Base-by-base conservation (phyloP, 2,888 invertebrate species). In the Dioctria linearis region DNA sequence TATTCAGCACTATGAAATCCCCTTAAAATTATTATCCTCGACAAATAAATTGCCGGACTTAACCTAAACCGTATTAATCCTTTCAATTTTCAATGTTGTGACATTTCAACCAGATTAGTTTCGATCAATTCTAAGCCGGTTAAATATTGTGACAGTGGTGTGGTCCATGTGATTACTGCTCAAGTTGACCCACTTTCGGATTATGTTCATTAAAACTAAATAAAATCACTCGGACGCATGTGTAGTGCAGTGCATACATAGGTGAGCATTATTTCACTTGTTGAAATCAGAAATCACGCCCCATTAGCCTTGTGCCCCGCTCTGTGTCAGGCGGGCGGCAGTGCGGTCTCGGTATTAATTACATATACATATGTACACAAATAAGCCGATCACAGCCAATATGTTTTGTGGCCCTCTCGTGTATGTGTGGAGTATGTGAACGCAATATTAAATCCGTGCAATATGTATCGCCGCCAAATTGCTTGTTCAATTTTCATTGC, bases 231-330 rank as follows among this genome's bases (percentile, higher is more conserved):
- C 42, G 42, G 42, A 13, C 59, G 57, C 73, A 73, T 57, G 59
- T 25, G 25, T n/a, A 9, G 57, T 25, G 9, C 13, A 57, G 42
- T 42, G 57, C 73, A 73, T 57, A 42, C 73, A 73, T 59, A 73
- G 73, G 73, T 73, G 73, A 73, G 57, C 73, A 59, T 73, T 73
- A 59, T 59, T 59, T 57, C 42, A 73, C 57, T 79, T 59, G 61
- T 59, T 54, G 59, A 75, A 75, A 66, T 80, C 69, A 66, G 59
- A 75, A 75, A 66, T 80, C 65, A 80, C 80, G 80, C 80, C 80
- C 75, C 79, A 46, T 79, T 71, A 61, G 71, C 79, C 69, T 79
- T 79, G 79, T 79, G 49, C n/a, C 43, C 61, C 79, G 25, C 69
- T 71, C 79, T 59, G 46, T 46, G 39, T 0, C 11, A n/a, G 11